These are phyloP conservation scores for Polydrusus cervinus DNA, from an alignment of 2,888 invertebrate genomes.

Conservation along the genomic window DNA sequence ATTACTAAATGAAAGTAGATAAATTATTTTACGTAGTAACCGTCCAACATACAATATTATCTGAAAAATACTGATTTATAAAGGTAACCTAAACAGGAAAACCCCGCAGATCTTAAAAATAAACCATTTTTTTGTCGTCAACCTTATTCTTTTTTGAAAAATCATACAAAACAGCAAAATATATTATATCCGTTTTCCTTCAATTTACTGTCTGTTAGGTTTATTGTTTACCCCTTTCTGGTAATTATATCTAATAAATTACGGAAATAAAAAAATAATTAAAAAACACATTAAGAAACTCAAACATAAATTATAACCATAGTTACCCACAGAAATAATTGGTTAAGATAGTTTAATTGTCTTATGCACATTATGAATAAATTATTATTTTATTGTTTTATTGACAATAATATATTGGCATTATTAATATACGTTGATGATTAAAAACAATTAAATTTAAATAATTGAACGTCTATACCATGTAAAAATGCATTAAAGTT, in stretches of 20 bases:
- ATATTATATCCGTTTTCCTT: constrained; percentile 40
- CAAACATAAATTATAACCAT: not conserved
- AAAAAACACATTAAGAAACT: too few relatives aligned
- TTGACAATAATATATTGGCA: constrained; percentile 12
- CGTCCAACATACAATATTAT: not conserved
- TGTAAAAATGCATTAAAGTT: too few relatives aligned
- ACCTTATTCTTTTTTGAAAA: not conserved
- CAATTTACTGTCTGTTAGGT: constrained; percentile 13
- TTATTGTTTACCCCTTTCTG: constrained; percentile 24
- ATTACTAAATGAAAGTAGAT: too few relatives aligned
- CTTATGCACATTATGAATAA: constrained; percentile 22
- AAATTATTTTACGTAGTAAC: not conserved
- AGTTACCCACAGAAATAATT: constrained; percentile 31
- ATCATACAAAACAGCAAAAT: constrained; percentile 6
- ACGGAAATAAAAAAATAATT: constrained; percentile 8
- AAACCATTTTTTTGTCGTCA: not conserved
- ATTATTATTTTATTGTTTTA: constrained; percentile 38
- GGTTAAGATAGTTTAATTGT: constrained; percentile 36
- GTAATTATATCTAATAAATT: constrained; percentile 37
- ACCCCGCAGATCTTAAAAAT: not conserved
- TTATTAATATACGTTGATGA: not conserved
- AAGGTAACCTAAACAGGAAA: not conserved
- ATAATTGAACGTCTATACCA: not conserved
- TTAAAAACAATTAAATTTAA: not conserved
- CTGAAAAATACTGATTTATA: not conserved